phyloP scores from a whole-genome alignment of 2,797 vertebrate species.

The Coregonus sp. region DNA sequence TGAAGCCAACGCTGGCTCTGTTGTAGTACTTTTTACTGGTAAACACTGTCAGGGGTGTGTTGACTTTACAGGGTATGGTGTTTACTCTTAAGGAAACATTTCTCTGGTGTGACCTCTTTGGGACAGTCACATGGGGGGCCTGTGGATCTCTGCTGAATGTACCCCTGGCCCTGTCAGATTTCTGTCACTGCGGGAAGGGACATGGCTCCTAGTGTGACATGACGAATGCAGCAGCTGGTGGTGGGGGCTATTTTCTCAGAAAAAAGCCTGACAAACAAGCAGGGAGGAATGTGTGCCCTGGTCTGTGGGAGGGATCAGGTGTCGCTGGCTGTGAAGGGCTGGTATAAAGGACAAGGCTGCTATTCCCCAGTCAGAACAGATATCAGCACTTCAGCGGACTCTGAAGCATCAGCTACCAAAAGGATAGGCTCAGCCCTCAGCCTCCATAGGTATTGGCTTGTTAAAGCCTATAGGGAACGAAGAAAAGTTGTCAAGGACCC shows the following conservation, averaged over 20 bases:
- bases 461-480: slow-evolving; percentile 2
- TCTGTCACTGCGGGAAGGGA: slow-evolving; percentile 39
- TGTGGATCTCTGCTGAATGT: slow-evolving; percentile 61
- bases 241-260: slow-evolving; percentile 67
- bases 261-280: slow-evolving; percentile 68
- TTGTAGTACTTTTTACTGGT: not conserved
- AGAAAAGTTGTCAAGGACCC: slow-evolving; percentile 15
- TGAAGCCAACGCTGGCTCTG: not conserved
- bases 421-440: slow-evolving; percentile 5
- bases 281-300: slow-evolving; percentile 68
- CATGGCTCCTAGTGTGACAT: slow-evolving; percentile 58
- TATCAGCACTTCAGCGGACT: slow-evolving; percentile 35
- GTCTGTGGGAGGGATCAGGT: slow-evolving; percentile 62
- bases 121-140: slow-evolving; percentile 60
- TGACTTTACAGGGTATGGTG: slow-evolving; percentile 39
- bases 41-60: slow-evolving; percentile 40
- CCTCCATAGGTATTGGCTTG: slow-evolving; percentile 8
- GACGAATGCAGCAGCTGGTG: slow-evolving; percentile 49
- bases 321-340: slow-evolving; percentile 65
- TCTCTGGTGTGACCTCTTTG: slow-evolving; percentile 19
- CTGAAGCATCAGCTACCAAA: slow-evolving; percentile 21
- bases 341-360: slow-evolving; percentile 71
- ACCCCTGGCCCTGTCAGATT: slow-evolving; percentile 22
- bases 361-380: slow-evolving; percentile 62
- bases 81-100: slow-evolving; percentile 48